These are phyloP conservation scores for Alcis repandata DNA, from an alignment of 2,888 invertebrate species.

Conservation along the genomic window DNA sequence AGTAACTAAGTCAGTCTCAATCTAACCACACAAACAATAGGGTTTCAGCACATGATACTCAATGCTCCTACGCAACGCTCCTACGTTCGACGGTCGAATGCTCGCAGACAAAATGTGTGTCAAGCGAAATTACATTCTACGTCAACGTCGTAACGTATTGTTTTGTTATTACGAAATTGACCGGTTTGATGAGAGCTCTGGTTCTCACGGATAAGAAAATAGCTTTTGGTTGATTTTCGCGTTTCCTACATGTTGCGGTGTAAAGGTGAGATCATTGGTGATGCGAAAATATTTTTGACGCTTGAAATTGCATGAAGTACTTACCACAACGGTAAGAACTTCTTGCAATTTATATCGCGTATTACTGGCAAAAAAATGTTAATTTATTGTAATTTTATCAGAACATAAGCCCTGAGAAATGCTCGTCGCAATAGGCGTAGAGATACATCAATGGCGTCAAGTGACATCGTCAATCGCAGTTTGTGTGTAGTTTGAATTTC, in stretches of 20 bases:
- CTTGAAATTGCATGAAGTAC: too few relatives aligned
- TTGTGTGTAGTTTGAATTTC: too few relatives aligned
- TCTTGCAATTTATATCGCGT: too few relatives aligned
- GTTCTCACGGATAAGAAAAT: constrained; percentile 38
- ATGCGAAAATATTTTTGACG: not conserved
- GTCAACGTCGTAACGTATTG: constrained; percentile 35
- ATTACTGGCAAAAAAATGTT: too few relatives aligned
- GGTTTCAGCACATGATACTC: constrained; percentile 29
- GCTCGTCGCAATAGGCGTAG: too few relatives aligned
- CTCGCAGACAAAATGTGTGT: constrained; percentile 36
- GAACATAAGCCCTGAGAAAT: too few relatives aligned
- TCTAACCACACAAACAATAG: constrained; percentile 35
- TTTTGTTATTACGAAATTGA: constrained; percentile 37
- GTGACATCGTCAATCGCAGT: too few relatives aligned
- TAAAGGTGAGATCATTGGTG: not conserved
- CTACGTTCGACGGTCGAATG: constrained; percentile 8
- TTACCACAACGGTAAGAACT: too few relatives aligned
- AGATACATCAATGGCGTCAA: too few relatives aligned
- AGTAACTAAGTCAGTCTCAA: constrained; percentile 12
- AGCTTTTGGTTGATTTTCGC: constrained; percentile 21
- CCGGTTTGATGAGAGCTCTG: constrained; percentile 27
- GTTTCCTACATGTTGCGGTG: constrained; percentile 26
- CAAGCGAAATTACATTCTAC: constrained; percentile 39
- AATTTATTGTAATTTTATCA: too few relatives aligned
- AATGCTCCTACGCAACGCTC: too few relatives aligned